Evolutionary conservation across 2,888 invertebrate genomes (phyloP).

Genomic region (Electrophaes corylata): DNA sequence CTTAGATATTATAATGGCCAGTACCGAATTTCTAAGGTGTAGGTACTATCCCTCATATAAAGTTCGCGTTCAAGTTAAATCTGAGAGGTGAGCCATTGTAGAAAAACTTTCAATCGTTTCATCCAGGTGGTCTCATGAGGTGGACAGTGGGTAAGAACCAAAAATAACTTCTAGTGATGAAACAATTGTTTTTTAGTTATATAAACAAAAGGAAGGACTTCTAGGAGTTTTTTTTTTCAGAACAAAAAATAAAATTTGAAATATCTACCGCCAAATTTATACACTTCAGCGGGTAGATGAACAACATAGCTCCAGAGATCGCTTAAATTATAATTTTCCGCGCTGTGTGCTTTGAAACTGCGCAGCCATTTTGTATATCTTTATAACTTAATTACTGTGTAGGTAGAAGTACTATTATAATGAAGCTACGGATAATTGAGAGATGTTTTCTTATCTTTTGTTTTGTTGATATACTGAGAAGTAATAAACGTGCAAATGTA

Average conservation of each 20-base stretch:
- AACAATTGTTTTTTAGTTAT: too few relatives aligned
- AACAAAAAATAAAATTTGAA: neutral
- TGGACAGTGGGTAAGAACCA: too few relatives aligned
- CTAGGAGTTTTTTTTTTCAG: neutral
- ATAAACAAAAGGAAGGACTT: too few relatives aligned
- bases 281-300: constrained; percentile 24
- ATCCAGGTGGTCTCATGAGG: too few relatives aligned
- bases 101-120: too few relatives aligned
- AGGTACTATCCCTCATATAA: too few relatives aligned
- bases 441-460: constrained; percentile 7
- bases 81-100: too few relatives aligned
- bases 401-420: constrained; percentile 30
- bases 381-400: constrained; percentile 41
- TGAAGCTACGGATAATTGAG: constrained; percentile 26
- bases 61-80: too few relatives aligned
- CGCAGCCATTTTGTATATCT: constrained; percentile 42
- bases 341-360: constrained; percentile 43
- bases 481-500: too few relatives aligned
- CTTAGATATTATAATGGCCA: too few relatives aligned
- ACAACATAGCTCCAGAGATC: constrained; percentile 32
- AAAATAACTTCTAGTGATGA: too few relatives aligned
- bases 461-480: neutral
- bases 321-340: constrained; percentile 51
- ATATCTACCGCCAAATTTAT: neutral
- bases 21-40: too few relatives aligned